Base-by-base conservation (phyloP, 2,797 vertebrate species). In the Luscinia megarhynchos region DNA sequence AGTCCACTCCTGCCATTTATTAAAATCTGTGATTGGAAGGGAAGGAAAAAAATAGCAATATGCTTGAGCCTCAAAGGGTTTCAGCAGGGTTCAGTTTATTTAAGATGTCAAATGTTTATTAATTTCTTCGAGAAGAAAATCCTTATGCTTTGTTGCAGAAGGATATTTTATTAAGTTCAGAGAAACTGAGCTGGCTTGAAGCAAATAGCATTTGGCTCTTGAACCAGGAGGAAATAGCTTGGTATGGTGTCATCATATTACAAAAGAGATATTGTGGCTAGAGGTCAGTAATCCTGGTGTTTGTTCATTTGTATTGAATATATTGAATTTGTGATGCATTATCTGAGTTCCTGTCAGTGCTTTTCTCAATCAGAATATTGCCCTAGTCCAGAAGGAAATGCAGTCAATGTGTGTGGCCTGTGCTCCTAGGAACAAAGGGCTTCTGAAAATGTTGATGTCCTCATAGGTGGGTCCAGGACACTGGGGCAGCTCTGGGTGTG, bases 31-130 rank as follows among this genome's bases (percentile, higher is more conserved):
- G 76, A 68, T 89, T 92, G 94, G 58, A 18, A 48, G 6, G 7
- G 1, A 30, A 6, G 2, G 2, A 9, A 48, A 17, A 17, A 20
- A 78, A 83, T 46, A 51, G 2, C 53, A 77, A 48, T 86, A 74
- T 90, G 63, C 46, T 87, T 81, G 61, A 80, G 45, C 81, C 84
- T 96, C 17, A 26, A 51, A 63, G 70, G 48, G 21, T 89, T 96
- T 96, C 14, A 32, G 62, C 86, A 83, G 81, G 24, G 27, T 76
- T 96, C 74, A 59, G 88, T 90, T 97, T 97, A 78, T 96, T 97
- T 96, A 91, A 88, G 92, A 92, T 95, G 94, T 95, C 92, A 96
- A 92, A 93, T 96, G 84, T 94, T 97, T 96, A 80, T 95, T 90
- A 84, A 95, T 94, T 97, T 96, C 82, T 88, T 79, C 84, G 87